A percentile compares a stretch with the other conserved stretches of the same genome.
Evolutionary conservation across 2,888 invertebrate genomes (phyloP).

Genomic region (Mactromeris polynyma): DNA sequence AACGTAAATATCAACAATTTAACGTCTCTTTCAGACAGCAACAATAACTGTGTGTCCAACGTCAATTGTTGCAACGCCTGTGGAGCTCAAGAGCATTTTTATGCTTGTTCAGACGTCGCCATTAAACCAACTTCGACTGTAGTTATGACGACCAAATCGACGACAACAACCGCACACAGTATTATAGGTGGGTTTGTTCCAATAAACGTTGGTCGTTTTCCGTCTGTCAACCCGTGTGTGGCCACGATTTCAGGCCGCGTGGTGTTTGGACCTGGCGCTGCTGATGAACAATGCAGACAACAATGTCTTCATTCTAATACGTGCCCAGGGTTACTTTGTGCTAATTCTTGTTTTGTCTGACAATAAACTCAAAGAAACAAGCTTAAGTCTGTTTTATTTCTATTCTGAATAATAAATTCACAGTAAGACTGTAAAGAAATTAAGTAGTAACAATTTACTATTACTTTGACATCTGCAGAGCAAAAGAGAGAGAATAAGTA

Average conservation of each 20-base stretch:
- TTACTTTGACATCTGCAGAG: too few relatives aligned
- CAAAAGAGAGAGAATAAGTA: too few relatives aligned
- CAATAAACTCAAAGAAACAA: not conserved
- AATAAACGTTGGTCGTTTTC: not conserved
- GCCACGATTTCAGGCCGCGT: not conserved
- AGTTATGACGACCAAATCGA: not conserved
- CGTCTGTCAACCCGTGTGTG: not conserved
- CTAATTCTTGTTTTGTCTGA: not conserved
- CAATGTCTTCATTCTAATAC: not conserved
- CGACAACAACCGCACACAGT: not conserved
- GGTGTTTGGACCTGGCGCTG: not conserved
- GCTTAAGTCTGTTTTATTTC: not conserved
- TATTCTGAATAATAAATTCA: not conserved
- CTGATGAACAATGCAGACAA: not conserved
- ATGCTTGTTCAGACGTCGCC: conserved; percentile 55
- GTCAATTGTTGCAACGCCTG: conserved; percentile 50
- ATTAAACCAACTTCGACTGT: conserved; percentile 6
- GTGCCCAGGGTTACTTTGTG: not conserved
- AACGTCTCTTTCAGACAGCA: conserved; percentile 29
- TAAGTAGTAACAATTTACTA: too few relatives aligned
- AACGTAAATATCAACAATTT: too few relatives aligned
- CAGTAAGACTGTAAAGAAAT: too few relatives aligned
- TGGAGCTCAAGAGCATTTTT: conserved; percentile 51
- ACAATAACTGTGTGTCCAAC: conserved; percentile 43
- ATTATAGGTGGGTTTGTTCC: not conserved